phyloP scores from a whole-genome alignment of 2,888 invertebrate genomes.

The Chouioia cunea region DNA sequence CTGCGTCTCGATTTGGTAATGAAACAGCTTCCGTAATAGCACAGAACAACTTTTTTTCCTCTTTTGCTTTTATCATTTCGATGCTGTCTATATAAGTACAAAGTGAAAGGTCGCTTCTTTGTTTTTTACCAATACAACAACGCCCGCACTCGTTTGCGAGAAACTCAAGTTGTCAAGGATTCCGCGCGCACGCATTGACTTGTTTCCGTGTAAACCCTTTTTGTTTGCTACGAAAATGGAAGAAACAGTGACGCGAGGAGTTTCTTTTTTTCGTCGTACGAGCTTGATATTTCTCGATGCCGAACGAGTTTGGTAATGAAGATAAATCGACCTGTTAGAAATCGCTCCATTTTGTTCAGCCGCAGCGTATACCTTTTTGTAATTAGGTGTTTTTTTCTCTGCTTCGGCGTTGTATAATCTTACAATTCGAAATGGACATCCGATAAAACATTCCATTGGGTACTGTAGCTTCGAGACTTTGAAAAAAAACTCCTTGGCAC shows the following conservation, averaged over 20 bases:
- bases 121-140: constrained; percentile 41
- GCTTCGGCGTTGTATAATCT: no score
- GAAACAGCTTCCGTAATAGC: constrained; percentile 34
- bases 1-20: constrained; percentile 37
- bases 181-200: background rate
- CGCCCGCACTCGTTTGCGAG: constrained; percentile 34
- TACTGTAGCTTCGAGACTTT: background rate
- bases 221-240: no score
- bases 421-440: background rate
- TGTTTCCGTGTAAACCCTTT: no score
- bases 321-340: constrained; percentile 30
- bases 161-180: constrained; percentile 21
- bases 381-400: background rate
- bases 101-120: constrained; percentile 40
- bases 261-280: no score
- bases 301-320: constrained; percentile 18
- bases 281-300: no score
- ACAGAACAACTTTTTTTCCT: constrained; percentile 24
- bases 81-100: no score
- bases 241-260: no score
- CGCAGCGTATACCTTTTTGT: constrained; percentile 21
- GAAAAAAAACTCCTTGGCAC: no score
- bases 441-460: constrained; percentile 7
- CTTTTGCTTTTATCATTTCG: no score
- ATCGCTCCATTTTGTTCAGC: constrained; percentile 6